Percentiles rank a stretch among this genome's conserved stretches.
Evolutionary conservation across 2,888 invertebrate species (phyloP).

Genomic region (Ectropis crepuscularia): DNA sequence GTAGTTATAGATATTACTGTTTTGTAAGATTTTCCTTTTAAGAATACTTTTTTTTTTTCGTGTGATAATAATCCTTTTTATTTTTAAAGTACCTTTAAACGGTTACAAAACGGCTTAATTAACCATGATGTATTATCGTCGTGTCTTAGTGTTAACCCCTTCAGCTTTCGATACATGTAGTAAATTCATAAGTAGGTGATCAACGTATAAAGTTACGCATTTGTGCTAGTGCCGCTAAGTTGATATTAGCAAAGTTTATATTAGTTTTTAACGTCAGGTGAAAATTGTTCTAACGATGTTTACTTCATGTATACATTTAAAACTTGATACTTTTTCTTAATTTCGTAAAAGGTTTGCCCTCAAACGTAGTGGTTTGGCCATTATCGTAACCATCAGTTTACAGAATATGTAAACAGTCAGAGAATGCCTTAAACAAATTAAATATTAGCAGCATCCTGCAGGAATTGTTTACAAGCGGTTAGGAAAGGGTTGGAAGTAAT

Average conservation of each 20-base stretch:
- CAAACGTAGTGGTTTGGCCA: constrained; percentile 12
- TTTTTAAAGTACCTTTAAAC: too few species aligned
- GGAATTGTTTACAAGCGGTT: background rate
- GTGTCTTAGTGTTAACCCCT: too few species aligned
- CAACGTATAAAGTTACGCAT: constrained; percentile 10
- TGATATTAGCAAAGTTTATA: constrained; percentile 43
- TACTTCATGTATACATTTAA: constrained; percentile 21
- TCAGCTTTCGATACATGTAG: background rate
- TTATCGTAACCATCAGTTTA: constrained; percentile 16
- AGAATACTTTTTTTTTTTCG: too few species aligned
- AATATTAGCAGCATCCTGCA: background rate
- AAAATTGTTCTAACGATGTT: constrained; percentile 29
- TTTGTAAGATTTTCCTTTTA: too few species aligned
- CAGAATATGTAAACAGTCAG: background rate
- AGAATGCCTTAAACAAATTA: background rate
- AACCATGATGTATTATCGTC: too few species aligned
- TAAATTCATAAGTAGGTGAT: background rate
- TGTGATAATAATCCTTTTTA: too few species aligned
- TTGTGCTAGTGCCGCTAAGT: constrained; percentile 29
- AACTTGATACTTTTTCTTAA: constrained; percentile 13
- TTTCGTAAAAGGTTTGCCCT: constrained; percentile 20
- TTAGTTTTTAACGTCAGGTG: constrained; percentile 15
- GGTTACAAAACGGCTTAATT: too few species aligned
- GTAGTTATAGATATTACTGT: too few species aligned
- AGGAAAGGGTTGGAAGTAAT: too few species aligned